Evolutionary conservation across 1,140 invertebrate genomes (phyloP).

Genomic region (Eumeta japonica): DNA sequence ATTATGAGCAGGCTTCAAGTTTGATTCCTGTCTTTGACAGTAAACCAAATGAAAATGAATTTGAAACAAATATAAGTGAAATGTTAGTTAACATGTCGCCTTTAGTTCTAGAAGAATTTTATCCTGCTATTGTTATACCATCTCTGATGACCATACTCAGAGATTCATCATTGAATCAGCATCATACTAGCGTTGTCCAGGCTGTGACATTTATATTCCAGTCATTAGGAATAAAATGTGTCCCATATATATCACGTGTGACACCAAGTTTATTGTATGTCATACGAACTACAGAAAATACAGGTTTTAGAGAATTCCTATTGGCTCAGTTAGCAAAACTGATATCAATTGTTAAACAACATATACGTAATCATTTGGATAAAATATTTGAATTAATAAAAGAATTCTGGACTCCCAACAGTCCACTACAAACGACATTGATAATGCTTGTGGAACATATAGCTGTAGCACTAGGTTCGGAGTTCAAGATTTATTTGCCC

Average conservation of each 20-base stretch:
- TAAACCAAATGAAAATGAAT: conserved; percentile 65
- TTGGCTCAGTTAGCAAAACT: conserved; percentile 89
- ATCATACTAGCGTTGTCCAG: conserved; percentile 94
- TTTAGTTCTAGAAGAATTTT: conserved; percentile 90
- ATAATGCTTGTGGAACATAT: conserved; percentile 94
- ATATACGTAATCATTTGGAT: conserved; percentile 93
- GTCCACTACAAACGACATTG: conserved; percentile 75
- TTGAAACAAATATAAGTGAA: conserved; percentile 63
- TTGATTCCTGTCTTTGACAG: conserved; percentile 67
- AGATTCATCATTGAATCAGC: conserved; percentile 85
- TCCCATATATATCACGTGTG: conserved; percentile 92
- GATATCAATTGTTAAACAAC: conserved; percentile 90
- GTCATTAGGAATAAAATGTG: conserved; percentile 92
- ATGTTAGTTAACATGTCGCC: conserved; percentile 91
- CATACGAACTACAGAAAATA: conserved; percentile 80
- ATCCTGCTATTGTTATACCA: conserved; percentile 94
- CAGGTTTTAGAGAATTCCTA: conserved; percentile 83
- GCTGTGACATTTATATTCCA: conserved; percentile 97
- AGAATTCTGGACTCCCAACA: conserved; percentile 76
- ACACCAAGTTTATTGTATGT: conserved; percentile 91
- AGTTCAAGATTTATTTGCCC: conserved; percentile 94
- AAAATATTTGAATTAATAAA: conserved; percentile 94
- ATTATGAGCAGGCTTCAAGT: conserved; percentile 72
- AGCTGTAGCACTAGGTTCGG: conserved; percentile 89
- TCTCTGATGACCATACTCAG: conserved; percentile 93